Evolutionary conservation across 2,113 vertebrate species (phyloP).

Genomic region (Uropsilus gracilis): DNA sequence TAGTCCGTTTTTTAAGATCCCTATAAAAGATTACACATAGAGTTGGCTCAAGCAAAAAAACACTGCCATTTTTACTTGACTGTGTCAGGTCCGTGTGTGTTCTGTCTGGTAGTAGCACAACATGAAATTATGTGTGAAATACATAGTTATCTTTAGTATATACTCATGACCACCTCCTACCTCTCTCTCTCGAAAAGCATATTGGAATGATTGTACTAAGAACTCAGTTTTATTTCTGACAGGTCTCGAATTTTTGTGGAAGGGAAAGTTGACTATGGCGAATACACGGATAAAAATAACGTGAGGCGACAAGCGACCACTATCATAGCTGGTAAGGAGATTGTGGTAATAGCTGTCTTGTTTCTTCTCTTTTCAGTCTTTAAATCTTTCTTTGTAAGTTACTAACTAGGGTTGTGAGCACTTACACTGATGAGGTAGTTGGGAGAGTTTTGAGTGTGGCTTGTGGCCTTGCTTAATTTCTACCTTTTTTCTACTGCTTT

Average conservation of each 20-base stretch:
- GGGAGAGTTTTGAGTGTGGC: background rate
- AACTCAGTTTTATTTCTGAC: constrained; percentile 40
- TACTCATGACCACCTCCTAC: background rate
- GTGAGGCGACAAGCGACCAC: constrained; percentile 96
- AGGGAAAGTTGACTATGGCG: constrained; percentile 97
- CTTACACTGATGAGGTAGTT: background rate
- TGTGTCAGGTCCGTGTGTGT: background rate
- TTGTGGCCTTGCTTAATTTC: constrained; percentile 20
- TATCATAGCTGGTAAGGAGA: constrained; percentile 93
- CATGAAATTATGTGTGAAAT: background rate
- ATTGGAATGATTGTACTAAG: constrained; percentile 25
- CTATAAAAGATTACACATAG: background rate
- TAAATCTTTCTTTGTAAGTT: background rate
- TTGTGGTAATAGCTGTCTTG: background rate
- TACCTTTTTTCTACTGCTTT: background rate
- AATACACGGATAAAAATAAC: constrained; percentile 97
- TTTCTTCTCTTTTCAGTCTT: background rate
- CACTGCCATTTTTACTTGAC: background rate
- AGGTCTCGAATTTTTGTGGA: constrained; percentile 94
- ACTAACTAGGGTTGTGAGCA: accelerated
- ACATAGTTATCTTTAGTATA: background rate
- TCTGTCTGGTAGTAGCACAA: background rate
- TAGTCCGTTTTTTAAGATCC: background rate
- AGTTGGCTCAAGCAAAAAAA: background rate
- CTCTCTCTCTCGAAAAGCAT: background rate